These are phyloP conservation scores for Therioaphis trifolii DNA, from an alignment of 2,888 invertebrate species.

Conservation along the genomic window DNA sequence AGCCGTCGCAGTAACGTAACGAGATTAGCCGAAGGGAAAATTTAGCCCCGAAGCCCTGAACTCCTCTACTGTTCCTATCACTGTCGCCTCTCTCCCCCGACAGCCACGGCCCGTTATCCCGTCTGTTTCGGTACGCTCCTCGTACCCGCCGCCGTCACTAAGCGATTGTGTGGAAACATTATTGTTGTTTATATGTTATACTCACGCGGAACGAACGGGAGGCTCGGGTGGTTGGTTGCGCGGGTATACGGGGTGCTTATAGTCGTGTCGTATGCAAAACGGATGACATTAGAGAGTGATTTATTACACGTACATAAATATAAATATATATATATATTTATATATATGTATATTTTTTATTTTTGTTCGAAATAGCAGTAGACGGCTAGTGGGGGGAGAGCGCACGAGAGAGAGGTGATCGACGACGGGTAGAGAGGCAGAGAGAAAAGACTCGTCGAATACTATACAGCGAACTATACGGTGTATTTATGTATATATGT, in stretches of 20 bases:
- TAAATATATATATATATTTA: too few species aligned
- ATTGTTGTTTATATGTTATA: conserved; percentile 57
- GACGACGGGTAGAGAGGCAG: too few species aligned
- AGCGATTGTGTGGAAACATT: conserved; percentile 57
- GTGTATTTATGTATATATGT: too few species aligned
- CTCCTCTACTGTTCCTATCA: neutral
- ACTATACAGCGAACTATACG: too few species aligned
- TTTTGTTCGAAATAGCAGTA: neutral
- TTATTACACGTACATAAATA: conserved; percentile 28
- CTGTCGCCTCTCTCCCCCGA: neutral
- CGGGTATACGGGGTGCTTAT: neutral
- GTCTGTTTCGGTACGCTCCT: neutral
- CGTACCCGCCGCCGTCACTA: neutral
- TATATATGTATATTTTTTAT: conserved; percentile 19
- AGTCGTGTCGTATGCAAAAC: conserved; percentile 62
- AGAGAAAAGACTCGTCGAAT: too few species aligned
- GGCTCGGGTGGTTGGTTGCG: neutral
- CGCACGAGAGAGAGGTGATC: too few species aligned
- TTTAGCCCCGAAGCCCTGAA: neutral
- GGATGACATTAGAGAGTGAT: conserved; percentile 63
- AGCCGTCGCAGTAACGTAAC: conserved; percentile 21
- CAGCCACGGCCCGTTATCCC: neutral
- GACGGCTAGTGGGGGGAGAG: neutral
- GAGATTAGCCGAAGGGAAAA: conserved; percentile 54
- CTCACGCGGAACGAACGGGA: conserved; percentile 13